Evolutionary conservation across 2,888 invertebrate genomes (phyloP), one percentile per base, ranked within the genome.

Genomic region (Polymixis lichenea): DNA sequence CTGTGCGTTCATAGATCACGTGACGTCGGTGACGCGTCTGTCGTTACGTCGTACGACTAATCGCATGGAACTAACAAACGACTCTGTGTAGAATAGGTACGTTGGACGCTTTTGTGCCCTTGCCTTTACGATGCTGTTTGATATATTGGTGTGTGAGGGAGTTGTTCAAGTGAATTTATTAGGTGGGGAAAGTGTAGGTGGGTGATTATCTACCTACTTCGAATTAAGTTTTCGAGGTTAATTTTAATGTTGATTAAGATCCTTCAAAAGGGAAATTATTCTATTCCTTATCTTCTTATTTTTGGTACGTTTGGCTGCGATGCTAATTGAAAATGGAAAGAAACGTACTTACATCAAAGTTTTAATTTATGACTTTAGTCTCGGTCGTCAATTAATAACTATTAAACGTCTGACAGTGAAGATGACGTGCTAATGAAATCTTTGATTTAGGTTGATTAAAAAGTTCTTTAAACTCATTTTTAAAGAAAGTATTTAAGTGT

Each of bases 21-120:
- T 71, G 75, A 78, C 77, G 73, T 55, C 38, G 68, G 75, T 74
- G 87, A 82, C 82, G 71, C 72, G 75, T 86, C 88, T 89, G 89
- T 90, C 89, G 88, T 86, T 77, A 78, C 77, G 79, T 83, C 85
- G 89, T 79, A 66, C 84, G 83, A 87, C 91, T 91, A 92, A 92
- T 92, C 92, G 90, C 74, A 88, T 78, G 91, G 88, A 90, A 91
- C 90, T 90, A 91, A 92, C 90, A 89, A 90, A 91, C 89, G 89
- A 88, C 87, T 87, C 75, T 79, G 74, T 81, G 77, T 75, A 83
- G 80, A 83, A 86, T 88, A 80, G 83, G 77, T 73, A 74, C 73
- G 77, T 74, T 72, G 71, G 71, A 53, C 78, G 85, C 83, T 80
- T 85, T 88, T 88, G 80, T 86, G 61, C 32, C 75, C 76, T 77